Evolutionary conservation across 2,888 invertebrate species (phyloP), one percentile per base, ranked within the genome.

Genomic region (Synergus japonicus): DNA sequence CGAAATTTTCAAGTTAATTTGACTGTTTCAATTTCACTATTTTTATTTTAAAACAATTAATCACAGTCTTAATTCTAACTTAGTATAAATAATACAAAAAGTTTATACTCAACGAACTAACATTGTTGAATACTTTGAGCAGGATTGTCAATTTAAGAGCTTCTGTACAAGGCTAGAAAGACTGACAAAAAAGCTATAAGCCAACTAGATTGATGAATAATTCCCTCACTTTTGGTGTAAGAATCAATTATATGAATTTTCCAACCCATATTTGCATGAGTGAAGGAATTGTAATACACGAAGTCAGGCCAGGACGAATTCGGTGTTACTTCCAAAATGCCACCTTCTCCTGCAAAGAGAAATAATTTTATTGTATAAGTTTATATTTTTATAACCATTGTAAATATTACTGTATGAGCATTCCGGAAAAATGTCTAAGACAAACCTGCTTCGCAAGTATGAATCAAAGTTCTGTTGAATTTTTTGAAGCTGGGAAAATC

Each of bases 231-330:
- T 77, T 86, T 93, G 66, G 92, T 93, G 90, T 95, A 96, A 78
- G 94, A 96, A 92, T 98, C 98, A 78, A 98, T 96, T 41, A 98
- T 95, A 92, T 96, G 96, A 89, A 98, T 97, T 92, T 97, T 97
- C 94, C 97, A 98, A 82, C 98, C 98, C 97, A 98, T 98, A 92
- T 98, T 97, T 43, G 96, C 95, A 88, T 97, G 97, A 4, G 97
- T 97, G 92, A 97, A 98, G 81, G 98, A 98, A 93, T 98, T 96
- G 92, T 97, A 97, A 92, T 98, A 98, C 37, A 98, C 97, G 44
- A 95, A 93, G 92, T 98, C 98, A 0, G 98, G 98, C 96, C 98
- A 98, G 2, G 97, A 95, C 67, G 96, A 94, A 92, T 98, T 97
- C 44, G 98, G 98, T 41, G 97, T 96, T 76, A 98, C 95, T 90